These are phyloP conservation scores for Batillaria attramentaria DNA, from an alignment of 1,140 invertebrate genomes.

Conservation along the genomic window DNA sequence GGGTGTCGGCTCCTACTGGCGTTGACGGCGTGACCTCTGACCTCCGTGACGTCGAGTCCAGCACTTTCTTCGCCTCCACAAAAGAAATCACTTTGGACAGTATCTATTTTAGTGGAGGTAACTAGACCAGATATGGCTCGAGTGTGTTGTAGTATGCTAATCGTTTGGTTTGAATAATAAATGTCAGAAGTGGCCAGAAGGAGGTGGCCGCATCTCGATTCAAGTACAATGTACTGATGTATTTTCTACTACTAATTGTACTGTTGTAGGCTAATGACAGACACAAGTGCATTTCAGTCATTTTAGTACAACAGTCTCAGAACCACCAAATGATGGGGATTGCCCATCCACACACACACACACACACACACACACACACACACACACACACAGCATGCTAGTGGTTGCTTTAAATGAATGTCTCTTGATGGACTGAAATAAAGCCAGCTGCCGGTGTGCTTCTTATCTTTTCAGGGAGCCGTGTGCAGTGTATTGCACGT, in stretches of 20 bases:
- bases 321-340: no score
- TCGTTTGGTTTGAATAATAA: no score
- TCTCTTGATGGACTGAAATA: background rate
- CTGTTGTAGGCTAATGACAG: no score
- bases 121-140: background rate
- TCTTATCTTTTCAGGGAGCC: constrained; percentile 61
- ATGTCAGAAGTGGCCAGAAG: no score
- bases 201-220: no score
- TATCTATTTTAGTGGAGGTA: constrained; percentile 71
- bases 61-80: constrained; percentile 70
- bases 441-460: background rate
- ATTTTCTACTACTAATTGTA: no score
- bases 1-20: constrained; percentile 64
- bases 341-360: no score
- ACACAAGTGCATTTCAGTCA: no score
- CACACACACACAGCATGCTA: background rate
- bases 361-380: background rate
- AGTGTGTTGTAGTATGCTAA: no score
- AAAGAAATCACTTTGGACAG: constrained; percentile 69
- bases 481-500: constrained; percentile 69
- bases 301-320: no score
- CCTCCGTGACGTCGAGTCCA: constrained; percentile 65
- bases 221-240: no score
- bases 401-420: background rate
- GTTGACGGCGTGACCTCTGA: constrained; percentile 60